phyloP scores from a whole-genome alignment of 2,797 vertebrate genomes.

The Sciurus carolinensis region DNA sequence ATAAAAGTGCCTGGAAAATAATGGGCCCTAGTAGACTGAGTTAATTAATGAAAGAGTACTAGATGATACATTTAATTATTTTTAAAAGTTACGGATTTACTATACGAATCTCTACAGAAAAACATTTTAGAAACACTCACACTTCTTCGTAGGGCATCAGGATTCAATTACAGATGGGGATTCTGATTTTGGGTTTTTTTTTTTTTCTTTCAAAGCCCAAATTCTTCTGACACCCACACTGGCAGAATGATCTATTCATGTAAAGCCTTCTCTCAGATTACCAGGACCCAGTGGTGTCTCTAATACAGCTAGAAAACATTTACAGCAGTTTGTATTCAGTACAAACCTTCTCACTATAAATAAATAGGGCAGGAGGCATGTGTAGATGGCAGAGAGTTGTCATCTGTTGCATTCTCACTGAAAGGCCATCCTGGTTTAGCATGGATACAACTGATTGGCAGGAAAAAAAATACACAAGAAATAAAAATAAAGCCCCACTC shows the following conservation, averaged over 20 bases:
- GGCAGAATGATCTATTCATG: constrained; percentile 85
- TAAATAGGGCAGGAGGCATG: constrained; percentile 90
- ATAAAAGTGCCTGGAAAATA: constrained; percentile 5
- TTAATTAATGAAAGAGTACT: not conserved
- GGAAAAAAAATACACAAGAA: constrained; percentile 67
- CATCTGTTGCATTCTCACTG: constrained; percentile 84
- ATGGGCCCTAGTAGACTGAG: not conserved
- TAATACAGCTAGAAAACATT: constrained; percentile 89
- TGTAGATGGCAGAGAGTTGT: constrained; percentile 90
- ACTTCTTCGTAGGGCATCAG: not conserved
- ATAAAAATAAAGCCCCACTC: constrained; percentile 74
- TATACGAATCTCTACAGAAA: not conserved
- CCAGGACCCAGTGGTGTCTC: constrained; percentile 87
- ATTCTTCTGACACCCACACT: constrained; percentile 88
- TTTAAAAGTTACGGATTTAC: constrained; percentile 15
- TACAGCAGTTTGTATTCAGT: constrained; percentile 88
- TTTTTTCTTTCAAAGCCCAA: constrained; percentile 73
- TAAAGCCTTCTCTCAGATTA: constrained; percentile 90
- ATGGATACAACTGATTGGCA: constrained; percentile 90
- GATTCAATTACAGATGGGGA: constrained; percentile 48
- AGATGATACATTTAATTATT: not conserved
- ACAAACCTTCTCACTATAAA: constrained; percentile 90
- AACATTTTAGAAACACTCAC: constrained; percentile 6
- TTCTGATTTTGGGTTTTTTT: constrained; percentile 55
- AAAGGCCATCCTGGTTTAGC: constrained; percentile 89